A percentile compares a stretch with the other conserved stretches of the same genome.
Conservation (phyloP, 2,888 invertebrate species). For the Limnephilus auricula region DNA sequence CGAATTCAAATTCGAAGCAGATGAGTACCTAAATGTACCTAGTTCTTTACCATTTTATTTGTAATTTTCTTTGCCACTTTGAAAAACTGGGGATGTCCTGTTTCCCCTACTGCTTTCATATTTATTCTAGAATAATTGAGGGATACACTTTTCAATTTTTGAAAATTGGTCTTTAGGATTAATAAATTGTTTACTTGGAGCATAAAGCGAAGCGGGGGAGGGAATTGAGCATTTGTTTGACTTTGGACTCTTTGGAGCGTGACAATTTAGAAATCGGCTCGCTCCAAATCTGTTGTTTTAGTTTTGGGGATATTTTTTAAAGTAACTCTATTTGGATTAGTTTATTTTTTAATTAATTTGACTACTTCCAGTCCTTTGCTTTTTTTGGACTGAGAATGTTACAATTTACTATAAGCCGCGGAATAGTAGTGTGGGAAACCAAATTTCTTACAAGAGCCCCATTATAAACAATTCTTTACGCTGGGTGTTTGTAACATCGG, state of each 20-base stretch:
- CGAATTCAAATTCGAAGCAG: neutral
- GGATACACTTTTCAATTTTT: neutral
- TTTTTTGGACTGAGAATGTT: too few relatives aligned
- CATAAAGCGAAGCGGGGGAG: neutral
- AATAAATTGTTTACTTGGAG: neutral
- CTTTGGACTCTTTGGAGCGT: neutral
- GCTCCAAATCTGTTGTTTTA: neutral
- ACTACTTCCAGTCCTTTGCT: neutral
- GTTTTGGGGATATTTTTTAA: neutral
- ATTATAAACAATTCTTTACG: neutral
- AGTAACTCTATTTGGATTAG: neutral
- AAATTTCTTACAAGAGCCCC: neutral
- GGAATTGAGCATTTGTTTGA: neutral
- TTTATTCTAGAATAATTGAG: neutral
- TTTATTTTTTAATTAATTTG: neutral
- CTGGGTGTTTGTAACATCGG: neutral
- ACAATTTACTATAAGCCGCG: neutral
- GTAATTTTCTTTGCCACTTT: neutral
- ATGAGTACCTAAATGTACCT: too few relatives aligned
- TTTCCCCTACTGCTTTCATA: neutral
- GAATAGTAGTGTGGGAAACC: neutral
- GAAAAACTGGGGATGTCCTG: neutral
- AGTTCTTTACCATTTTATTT: neutral
- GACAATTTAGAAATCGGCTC: neutral
- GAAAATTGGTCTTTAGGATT: neutral